Evolutionary conservation across 2,888 invertebrate species (phyloP), one percentile per base, ranked within the genome.

Genomic region (Alloscopus bannaensis): DNA sequence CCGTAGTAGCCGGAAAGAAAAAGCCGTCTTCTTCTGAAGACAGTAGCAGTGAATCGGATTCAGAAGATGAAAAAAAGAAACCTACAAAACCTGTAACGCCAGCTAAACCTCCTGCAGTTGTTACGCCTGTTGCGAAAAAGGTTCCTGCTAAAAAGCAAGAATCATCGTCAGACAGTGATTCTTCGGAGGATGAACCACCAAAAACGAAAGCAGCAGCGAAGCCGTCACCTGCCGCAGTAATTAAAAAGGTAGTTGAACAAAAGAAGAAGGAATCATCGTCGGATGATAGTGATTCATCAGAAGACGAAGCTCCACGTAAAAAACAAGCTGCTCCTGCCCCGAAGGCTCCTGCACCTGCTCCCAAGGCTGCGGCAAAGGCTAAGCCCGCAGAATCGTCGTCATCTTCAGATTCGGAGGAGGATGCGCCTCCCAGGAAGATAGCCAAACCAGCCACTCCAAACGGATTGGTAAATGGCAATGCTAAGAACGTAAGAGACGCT

Each of bases 231-330:
- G 36, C 36, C 6, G 68, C 77, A 0, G n/a, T n/a, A n/a, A n/a
- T n/a, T n/a, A 52, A 52, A 55, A 42, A 59, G 4, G 52, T 40
- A n/a, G n/a, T n/a, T n/a, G 66, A 22, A 24, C 13, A 24, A n/a
- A 86, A 66, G 81, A 86, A 57, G 81, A 3, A 86, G 84, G 72
- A 85, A 83, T 84, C 84, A n/a, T 87, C 87, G 0, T 87, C 86
- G 22, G 87, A 87, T 1, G 88, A 88, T n/a, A 86, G 86, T 80
- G 88, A 87, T 8, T 88, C 88, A 2, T 88, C 88, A 2, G 87
- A 87, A 20, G 81, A 60, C 8, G 62, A 65, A 3, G 68, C 65
- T 2, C 70, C 73, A 20, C 68, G 86, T 45, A 84, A 86, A 20
- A 57, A 80, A 59, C 80, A 83, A 16, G 81, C 81, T 22, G 84